Conservation (phyloP, 2,113 vertebrate species). For the Gulo gulo region DNA sequence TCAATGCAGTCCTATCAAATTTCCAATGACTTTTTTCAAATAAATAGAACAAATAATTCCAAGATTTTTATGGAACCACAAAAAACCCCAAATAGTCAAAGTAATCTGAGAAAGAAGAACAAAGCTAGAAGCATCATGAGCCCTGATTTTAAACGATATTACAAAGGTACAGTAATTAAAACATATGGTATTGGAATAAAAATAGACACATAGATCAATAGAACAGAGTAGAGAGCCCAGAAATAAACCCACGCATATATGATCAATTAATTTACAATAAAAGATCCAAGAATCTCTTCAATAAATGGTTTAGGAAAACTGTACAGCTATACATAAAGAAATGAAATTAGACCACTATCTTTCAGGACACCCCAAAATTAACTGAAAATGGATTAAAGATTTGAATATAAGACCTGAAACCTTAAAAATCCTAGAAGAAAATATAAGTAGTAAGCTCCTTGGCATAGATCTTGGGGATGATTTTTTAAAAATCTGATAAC, state of each 20-base stretch:
- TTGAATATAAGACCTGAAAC: background rate
- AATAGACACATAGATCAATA: background rate
- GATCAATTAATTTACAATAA: background rate
- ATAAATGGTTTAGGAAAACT: background rate
- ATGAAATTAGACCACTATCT: background rate
- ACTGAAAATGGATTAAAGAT: background rate
- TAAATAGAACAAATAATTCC: background rate
- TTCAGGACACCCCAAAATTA: background rate
- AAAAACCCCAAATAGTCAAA: background rate
- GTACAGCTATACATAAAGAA: background rate
- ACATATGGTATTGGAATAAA: background rate
- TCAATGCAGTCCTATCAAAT: background rate
- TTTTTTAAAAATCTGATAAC: background rate
- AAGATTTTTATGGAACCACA: background rate
- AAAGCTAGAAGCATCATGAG: background rate
- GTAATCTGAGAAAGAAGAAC: background rate
- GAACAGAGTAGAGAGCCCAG: background rate
- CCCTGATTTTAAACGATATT: background rate
- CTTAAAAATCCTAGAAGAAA: background rate
- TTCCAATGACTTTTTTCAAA: background rate
- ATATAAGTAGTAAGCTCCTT: background rate
- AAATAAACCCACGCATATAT: background rate
- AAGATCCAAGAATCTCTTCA: background rate
- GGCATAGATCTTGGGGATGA: background rate
- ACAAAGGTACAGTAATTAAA: background rate